Conservation (phyloP, 1,140 invertebrate genomes). For the Drosophila yakuba region DNA sequence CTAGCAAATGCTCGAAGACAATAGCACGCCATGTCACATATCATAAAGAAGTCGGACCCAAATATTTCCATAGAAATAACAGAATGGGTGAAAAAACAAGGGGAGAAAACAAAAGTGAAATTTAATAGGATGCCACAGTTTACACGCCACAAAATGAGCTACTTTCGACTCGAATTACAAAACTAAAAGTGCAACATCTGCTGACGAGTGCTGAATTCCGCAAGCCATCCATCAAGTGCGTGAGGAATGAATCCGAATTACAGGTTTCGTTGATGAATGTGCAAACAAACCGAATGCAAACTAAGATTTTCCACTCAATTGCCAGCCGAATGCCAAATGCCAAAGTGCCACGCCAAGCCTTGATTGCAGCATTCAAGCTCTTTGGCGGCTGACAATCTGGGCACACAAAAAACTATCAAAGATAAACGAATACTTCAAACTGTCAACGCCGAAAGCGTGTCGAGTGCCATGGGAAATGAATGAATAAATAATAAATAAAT, state of each 20-base stretch:
- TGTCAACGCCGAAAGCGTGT: constrained; percentile 65
- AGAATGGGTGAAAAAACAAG: constrained; percentile 8
- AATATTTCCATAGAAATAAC: constrained; percentile 56
- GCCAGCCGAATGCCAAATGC: constrained; percentile 55
- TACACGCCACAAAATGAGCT: constrained; percentile 54
- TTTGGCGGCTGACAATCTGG: constrained; percentile 69
- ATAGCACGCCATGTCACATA: constrained; percentile 49
- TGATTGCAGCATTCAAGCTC: constrained; percentile 58
- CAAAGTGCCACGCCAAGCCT: constrained; percentile 58
- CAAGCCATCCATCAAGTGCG: constrained; percentile 36
- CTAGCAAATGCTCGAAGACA: constrained; percentile 40
- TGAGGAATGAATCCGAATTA: constrained; percentile 35
- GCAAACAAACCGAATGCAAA: constrained; percentile 50
- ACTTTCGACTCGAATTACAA: constrained; percentile 70
- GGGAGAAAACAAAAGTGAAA: constrained; percentile 67
- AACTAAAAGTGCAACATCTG: constrained; percentile 51
- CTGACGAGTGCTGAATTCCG: constrained; percentile 28
- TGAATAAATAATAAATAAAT: constrained; percentile 34
- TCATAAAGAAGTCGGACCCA: constrained; percentile 38
- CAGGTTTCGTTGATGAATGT: constrained; percentile 60
- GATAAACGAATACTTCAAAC: constrained; percentile 47
- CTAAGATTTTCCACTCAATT: constrained; percentile 54
- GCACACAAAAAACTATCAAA: constrained; percentile 16
- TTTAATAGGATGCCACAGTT: constrained; percentile 62
- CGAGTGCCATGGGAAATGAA: constrained; percentile 38